These are phyloP conservation scores for Toxotes jaculatrix DNA, from an alignment of 2,113 vertebrate genomes.

Conservation along the genomic window DNA sequence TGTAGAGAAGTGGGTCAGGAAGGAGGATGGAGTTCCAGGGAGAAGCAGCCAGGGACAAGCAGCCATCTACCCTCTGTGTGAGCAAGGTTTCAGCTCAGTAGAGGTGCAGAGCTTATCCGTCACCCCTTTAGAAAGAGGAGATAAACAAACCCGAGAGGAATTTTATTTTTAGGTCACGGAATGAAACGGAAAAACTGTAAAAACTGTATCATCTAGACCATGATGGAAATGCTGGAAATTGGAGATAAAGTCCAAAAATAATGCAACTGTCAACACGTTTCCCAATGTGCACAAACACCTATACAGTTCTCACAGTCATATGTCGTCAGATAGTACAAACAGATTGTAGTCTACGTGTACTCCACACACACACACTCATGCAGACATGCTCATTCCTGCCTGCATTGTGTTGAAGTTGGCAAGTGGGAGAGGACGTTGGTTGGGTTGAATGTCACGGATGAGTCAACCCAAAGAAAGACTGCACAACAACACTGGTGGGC, in stretches of 20 bases:
- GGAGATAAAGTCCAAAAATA: slow-evolving; percentile 4
- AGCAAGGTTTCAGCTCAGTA: neutral
- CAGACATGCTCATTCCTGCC: neutral
- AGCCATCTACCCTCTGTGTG: neutral
- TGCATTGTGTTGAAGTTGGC: slow-evolving; percentile 31
- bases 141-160: neutral
- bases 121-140: neutral
- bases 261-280: slow-evolving; percentile 1
- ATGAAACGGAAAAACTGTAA: neutral
- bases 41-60: neutral
- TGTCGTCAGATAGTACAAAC: slow-evolving; percentile 10
- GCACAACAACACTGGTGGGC: slow-evolving; percentile 38
- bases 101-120: neutral
- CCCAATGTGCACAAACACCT: slow-evolving; percentile 12
- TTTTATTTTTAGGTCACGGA: slow-evolving; percentile 3
- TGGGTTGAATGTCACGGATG: slow-evolving; percentile 58
- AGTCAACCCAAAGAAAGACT: slow-evolving; percentile 50
- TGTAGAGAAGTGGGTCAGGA: neutral
- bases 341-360: neutral
- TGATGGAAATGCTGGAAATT: neutral
- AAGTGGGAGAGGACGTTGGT: slow-evolving; percentile 16
- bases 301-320: neutral
- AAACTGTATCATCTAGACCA: neutral
- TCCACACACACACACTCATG: neutral
- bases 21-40: neutral